Percentiles rank a stretch among this genome's conserved stretches.
Evolutionary conservation across 2,888 invertebrate species (phyloP).

Genomic region (Podotricha telesiphe): DNA sequence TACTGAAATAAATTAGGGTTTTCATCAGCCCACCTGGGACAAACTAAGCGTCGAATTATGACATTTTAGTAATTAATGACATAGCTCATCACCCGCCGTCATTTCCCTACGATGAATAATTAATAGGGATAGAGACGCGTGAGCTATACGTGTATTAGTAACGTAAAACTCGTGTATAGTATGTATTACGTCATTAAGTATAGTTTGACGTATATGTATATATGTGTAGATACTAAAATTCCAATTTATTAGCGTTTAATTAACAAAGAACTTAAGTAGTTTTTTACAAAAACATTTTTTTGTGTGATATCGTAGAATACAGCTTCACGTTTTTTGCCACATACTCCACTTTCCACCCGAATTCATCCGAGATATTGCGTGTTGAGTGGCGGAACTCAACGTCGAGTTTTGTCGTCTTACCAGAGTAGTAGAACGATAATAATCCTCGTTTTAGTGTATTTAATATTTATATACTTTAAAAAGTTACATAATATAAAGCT

Average conservation of each 20-base stretch:
- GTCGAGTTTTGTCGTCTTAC: too few species aligned
- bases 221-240: neutral
- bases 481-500: too few species aligned
- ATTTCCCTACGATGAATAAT: slow-evolving; percentile 58
- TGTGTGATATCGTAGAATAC: too few species aligned
- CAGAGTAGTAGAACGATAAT: too few species aligned
- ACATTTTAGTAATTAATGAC: slow-evolving; percentile 69
- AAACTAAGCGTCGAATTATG: slow-evolving; percentile 60
- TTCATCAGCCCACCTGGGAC: slow-evolving; percentile 63
- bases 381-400: too few species aligned
- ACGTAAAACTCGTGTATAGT: slow-evolving; percentile 11
- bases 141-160: slow-evolving; percentile 29
- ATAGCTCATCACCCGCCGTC: slow-evolving; percentile 54
- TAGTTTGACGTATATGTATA: neutral
- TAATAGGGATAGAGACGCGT: slow-evolving; percentile 53
- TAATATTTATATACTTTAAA: too few species aligned
- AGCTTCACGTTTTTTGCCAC: too few species aligned
- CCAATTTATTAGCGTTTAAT: neutral
- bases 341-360: too few species aligned
- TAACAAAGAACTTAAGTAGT: neutral
- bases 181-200: slow-evolving; percentile 1
- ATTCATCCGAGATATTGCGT: too few species aligned
- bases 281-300: neutral
- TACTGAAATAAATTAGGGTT: slow-evolving; percentile 56
- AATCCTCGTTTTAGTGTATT: too few species aligned